Base-by-base conservation (phyloP, 2,888 invertebrate genomes). In the Melanchra persicariae region DNA sequence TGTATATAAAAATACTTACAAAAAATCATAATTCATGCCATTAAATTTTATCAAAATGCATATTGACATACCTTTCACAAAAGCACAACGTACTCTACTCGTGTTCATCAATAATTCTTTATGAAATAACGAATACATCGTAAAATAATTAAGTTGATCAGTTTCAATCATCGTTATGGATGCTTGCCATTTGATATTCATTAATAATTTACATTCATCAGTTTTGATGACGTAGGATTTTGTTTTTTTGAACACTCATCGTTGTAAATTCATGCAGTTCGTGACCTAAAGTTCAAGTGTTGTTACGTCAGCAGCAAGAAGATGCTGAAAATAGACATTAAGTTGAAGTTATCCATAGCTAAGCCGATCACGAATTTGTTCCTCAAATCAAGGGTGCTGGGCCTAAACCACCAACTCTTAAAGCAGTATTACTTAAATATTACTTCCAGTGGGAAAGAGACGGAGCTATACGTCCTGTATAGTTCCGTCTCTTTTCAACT, bases 111-210 rank as follows among this genome's bases (percentile, higher is more conserved):
- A 63, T 72, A 45, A 45, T 22, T 51, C 10, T 55, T 51, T 60
- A 57, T 61, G 3, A 37, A 72, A 63, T 72, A 43, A 58, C 49
- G 22, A 24, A 40, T 49, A 0, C 49, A 51, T 47, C 51, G 40
- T 45, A 49, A 45, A 65, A 57, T 57, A 40, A 79, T 40, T 57
- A 9, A 73, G n/a, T 61, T 58, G 58, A 80, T 80, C 19, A 43
- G 61, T 66, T 64, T 47, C 47, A 65, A 34, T 76, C 19, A 61
- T 58, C 57, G 34, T n/a, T 24, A 57, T 47, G 47, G 22, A 47
- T 57, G 26, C 55, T 57, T 43, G 34, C 26, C 26, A 49, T 22
- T 37, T 52, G 24, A 74, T 61, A 80, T 80, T 80, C 24, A 74
- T 80, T 52, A 67, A 45, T 61, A 49, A 52, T 65, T 65, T 22